Evolutionary conservation across 2,888 invertebrate species (phyloP), one percentile per base, ranked within the genome.

Genomic region (Melanargia galathea): DNA sequence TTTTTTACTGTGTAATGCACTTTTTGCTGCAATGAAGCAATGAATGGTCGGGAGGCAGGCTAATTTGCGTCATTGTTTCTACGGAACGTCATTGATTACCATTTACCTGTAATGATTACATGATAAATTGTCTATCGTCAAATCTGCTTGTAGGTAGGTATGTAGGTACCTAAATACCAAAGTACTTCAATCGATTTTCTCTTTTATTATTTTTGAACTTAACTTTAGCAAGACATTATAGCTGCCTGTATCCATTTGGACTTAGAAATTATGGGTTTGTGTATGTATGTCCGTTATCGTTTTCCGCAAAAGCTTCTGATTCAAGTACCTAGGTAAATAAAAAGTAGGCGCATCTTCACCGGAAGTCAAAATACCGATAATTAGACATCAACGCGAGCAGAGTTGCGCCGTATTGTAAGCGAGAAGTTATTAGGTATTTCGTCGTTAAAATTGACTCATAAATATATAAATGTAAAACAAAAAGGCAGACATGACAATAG

Each of bases 61-160:
- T 8, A 78, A 70, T 69, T 77, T 75, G 77, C 88, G 88, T 89
- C 88, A 88, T 80, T 74, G 79, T 81, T 83, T 82, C 80, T 80
- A 77, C 62, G 68, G 73, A 74, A 83, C 89, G 87, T 89, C 86
- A 90, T 78, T 69, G 78, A 82, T 83, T 81, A 76, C 71, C 78
- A n/a, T n/a, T 35, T 43, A 18, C 43, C 7, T 43, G 7, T 18
- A 18, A 55, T 60, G 1, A 56, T 43, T 26, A 46, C n/a, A 16
- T 43, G 51, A 51, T 51, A 16, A 40, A 26, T 38, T 3, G 35
- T 7, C 26, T 30, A 56, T 57, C 46, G 7, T 46, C 11, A 11
- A 33, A 8, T 33, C 8, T 11, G 10, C 4, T 38, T 38, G 38
- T 38, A 38, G n/a, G 38, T 38, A 16, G n/a, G 38, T 10, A 33